These are phyloP conservation scores for Eidolon dupreanum DNA, from an alignment of 2,797 vertebrate genomes.

Conservation along the genomic window DNA sequence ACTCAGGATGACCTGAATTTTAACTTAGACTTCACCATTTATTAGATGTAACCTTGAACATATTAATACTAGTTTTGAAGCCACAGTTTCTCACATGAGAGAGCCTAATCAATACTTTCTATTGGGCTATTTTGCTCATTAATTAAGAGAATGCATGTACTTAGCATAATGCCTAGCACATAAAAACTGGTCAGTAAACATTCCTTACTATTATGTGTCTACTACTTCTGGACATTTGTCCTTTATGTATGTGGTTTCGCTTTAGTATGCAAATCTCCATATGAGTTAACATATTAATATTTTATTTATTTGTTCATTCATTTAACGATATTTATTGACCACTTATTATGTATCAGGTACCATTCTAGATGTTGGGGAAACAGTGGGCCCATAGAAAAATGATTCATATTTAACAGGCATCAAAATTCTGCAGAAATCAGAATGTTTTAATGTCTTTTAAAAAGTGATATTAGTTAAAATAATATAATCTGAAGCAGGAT, in stretches of 20 bases:
- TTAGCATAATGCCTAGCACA: background rate
- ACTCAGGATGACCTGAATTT: background rate
- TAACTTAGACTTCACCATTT: background rate
- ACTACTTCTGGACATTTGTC: background rate
- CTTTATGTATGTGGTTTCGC: background rate
- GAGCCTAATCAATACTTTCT: background rate
- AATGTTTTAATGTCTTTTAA: constrained; percentile 31
- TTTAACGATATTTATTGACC: background rate
- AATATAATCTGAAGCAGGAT: background rate
- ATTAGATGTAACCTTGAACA: background rate
- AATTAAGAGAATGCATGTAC: background rate
- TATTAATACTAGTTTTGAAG: background rate
- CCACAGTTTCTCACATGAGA: background rate
- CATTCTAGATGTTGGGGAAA: background rate
- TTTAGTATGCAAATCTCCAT: background rate
- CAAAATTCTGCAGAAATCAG: background rate
- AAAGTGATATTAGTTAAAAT: constrained; percentile 37
- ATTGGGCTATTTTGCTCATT: background rate
- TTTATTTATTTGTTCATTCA: background rate
- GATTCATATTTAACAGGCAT: background rate
- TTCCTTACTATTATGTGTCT: background rate
- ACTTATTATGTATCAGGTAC: background rate
- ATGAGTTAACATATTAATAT: background rate
- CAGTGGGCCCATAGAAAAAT: background rate
- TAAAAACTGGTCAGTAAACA: background rate